These are phyloP conservation scores for Porites evermanni DNA, from an alignment of 92 coral and sea anemone genomes.

Conservation along the genomic window DNA sequence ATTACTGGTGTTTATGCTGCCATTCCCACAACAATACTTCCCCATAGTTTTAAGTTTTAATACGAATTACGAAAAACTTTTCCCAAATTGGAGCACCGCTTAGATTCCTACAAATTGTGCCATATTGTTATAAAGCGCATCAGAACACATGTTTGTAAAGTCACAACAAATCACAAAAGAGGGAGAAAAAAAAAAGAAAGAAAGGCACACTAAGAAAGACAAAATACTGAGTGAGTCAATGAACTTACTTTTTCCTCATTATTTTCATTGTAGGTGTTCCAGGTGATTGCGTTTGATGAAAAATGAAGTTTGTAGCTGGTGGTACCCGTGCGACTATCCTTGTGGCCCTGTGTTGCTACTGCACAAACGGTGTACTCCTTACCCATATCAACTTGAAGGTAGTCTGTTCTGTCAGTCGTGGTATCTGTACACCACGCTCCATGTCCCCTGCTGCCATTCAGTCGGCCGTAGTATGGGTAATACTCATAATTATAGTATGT, in stretches of 20 bases:
- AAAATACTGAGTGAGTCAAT: too few relatives aligned
- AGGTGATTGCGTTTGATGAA: neutral
- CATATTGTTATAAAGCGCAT: too few relatives aligned
- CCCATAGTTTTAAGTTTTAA: too few relatives aligned
- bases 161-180: too few relatives aligned
- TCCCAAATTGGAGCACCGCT: too few relatives aligned
- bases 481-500: neutral
- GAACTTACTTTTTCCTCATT: neutral
- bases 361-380: neutral
- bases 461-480: neutral
- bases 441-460: neutral
- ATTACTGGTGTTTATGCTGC: too few relatives aligned
- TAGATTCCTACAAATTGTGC: too few relatives aligned
- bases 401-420: neutral
- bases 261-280: neutral
- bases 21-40: too few relatives aligned
- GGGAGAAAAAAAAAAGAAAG: too few relatives aligned
- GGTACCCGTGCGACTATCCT: neutral
- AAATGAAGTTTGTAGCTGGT: neutral
- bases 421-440: conserved; percentile 8
- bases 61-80: too few relatives aligned
- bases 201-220: too few relatives aligned
- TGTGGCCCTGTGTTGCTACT: neutral
- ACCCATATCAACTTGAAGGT: conserved; percentile 18
- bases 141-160: too few relatives aligned